Conservation (phyloP, 2,888 invertebrate species). For the Microctonus aethiopoides region DNA sequence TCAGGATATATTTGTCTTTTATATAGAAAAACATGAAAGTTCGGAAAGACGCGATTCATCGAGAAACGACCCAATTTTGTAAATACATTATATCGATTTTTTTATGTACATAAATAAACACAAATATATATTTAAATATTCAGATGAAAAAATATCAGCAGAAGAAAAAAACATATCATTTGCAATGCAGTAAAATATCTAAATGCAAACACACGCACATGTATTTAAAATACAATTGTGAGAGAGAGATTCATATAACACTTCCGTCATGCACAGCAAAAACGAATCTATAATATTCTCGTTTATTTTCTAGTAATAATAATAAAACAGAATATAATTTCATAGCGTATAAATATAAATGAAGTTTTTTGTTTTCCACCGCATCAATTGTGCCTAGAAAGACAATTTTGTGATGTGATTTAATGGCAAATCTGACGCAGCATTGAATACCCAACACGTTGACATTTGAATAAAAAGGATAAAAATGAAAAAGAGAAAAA, state of each 20-base stretch:
- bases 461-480: constrained; percentile 18
- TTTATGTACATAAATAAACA: neutral
- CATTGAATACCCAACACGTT: constrained; percentile 28
- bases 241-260: neutral
- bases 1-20: constrained; percentile 26
- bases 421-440: constrained; percentile 24
- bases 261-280: constrained; percentile 28
- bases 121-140: neutral
- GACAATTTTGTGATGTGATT: neutral
- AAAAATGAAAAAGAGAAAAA: neutral
- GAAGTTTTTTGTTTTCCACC: neutral
- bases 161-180: neutral
- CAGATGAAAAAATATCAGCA: neutral
- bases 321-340: neutral
- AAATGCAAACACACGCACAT: too few species aligned
- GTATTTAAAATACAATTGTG: neutral
- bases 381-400: neutral
- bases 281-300: constrained; percentile 13
- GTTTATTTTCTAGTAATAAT: neutral
- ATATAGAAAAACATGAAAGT: constrained; percentile 6
- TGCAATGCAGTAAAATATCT: neutral
- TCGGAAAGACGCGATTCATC: neutral
- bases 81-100: neutral
- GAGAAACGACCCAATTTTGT: constrained; percentile 1
- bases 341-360: neutral